Base-by-base conservation (phyloP, 1,140 invertebrate genomes). In the Calycopis cecrops region DNA sequence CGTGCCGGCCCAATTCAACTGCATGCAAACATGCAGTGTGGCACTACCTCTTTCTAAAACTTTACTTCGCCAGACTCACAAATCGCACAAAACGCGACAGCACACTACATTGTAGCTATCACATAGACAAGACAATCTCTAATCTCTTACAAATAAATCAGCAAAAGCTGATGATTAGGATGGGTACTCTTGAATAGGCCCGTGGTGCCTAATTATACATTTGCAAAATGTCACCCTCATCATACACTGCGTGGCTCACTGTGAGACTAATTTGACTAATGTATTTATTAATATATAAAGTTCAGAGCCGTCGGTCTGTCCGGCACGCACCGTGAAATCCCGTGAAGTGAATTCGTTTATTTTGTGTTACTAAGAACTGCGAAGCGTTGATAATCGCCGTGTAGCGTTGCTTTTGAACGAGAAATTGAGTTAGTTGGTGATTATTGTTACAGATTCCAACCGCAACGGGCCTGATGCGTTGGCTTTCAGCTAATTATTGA, bases 251-350 rank as follows among this genome's bases (percentile, higher is more conserved):
- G 21, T 2, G 6, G 40, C n/a, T 44, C 14, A 16, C 40, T 44
- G 40, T 44, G 40, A 44, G 12, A 44, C 40, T 44, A 44, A 44
- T 44, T 44, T 44, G 40, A 44, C 12, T 44, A 16, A 44, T 44
- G 40, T 9, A 16, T 44, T 44, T 16, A 44, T 44, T 44, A 16
- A 9, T 14, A 9, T 9, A 44, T 17, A 44, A 44, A 17, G 14
- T 17, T 44, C 14, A 44, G 0, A 18, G 16, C 16, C 40, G 14
- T 12, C 9, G 14, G 12, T 40, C 4, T 14, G 21, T 28, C 21
- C n/a, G 17, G 14, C 40, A 9, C 14, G 14, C 14, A 44, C 40
- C 40, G 16, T 44, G 40, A 14, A 44, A 44, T 44, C 40, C 1
- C n/a, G n/a, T 16, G 40, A 44, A 16, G 40, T 14, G 40, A 44